Evolutionary conservation across 2,113 vertebrate species (phyloP).

Genomic region (Callipepla californica): DNA sequence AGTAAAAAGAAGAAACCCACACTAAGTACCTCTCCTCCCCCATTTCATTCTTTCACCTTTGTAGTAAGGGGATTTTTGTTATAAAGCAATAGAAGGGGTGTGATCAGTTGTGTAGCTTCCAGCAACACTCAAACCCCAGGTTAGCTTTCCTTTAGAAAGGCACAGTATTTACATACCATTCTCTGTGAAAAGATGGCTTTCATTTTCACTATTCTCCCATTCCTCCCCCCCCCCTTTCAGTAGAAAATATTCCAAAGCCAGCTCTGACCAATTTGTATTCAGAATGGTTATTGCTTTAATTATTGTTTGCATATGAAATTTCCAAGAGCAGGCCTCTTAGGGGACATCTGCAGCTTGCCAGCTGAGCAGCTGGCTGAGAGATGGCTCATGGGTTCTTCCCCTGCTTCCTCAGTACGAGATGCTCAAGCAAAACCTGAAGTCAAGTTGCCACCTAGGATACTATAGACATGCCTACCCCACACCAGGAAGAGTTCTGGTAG

Average conservation of each 20-base stretch:
- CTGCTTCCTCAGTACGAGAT: not conserved
- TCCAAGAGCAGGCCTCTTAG: not conserved
- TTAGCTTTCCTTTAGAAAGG: not conserved
- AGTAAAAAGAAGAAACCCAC: too few species aligned
- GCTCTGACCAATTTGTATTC: not conserved
- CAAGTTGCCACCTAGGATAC: too few species aligned
- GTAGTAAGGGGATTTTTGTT: rapidly evolving
- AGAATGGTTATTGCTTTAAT: constrained; percentile 48
- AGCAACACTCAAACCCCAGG: not conserved
- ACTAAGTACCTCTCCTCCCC: not conserved
- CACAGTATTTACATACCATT: not conserved
- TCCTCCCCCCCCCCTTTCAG: not conserved
- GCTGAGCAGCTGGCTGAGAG: not conserved
- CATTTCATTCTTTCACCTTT: not conserved
- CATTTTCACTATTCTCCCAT: not conserved
- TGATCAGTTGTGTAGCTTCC: not conserved
- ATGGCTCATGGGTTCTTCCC: not conserved
- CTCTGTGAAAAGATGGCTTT: not conserved
- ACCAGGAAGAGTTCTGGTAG: rapidly evolving
- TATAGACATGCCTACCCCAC: rapidly evolving
- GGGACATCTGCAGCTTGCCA: constrained; percentile 13
- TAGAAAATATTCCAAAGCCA: not conserved
- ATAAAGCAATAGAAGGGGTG: not conserved
- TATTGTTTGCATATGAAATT: constrained; percentile 43
- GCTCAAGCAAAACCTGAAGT: not conserved